Conservation (phyloP, 92 coral and sea anemone genomes). For the Phenganax subtilis region DNA sequence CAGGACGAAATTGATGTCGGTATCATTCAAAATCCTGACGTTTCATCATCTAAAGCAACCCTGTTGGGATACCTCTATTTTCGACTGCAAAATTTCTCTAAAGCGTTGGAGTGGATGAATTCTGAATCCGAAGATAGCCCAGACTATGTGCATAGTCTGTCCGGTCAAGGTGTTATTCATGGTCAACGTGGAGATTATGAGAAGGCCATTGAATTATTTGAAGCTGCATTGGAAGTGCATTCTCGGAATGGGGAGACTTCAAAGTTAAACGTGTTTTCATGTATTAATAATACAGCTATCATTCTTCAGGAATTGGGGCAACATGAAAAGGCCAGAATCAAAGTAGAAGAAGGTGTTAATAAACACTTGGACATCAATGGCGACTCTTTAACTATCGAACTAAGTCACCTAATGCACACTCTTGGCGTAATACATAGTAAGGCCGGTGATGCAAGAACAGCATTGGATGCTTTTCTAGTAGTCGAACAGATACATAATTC, state of each 20-base stretch:
- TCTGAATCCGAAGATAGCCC: conserved; percentile 1
- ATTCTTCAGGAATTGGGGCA: not conserved
- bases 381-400: not conserved
- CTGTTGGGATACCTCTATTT: not conserved
- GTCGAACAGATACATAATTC: conserved; percentile 8
- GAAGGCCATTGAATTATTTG: conserved; percentile 3
- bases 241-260: not conserved
- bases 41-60: not conserved
- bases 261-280: not conserved
- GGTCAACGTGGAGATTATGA: not conserved
- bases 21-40: not conserved
- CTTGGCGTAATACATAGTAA: not conserved
- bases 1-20: not conserved
- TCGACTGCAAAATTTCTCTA: conserved; percentile 7
- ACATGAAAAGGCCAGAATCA: conserved; percentile 8
- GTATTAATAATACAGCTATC: not conserved
- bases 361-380: conserved; percentile 15
- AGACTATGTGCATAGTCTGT: not conserved
- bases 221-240: not conserved
- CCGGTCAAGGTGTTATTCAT: not conserved
- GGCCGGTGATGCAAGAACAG: not conserved
- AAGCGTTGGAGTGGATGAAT: conserved; percentile 8
- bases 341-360: not conserved
- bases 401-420: not conserved
- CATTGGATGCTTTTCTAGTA: not conserved